Conservation (phyloP, 1,140 invertebrate species). For the Drosophila hydei region DNA sequence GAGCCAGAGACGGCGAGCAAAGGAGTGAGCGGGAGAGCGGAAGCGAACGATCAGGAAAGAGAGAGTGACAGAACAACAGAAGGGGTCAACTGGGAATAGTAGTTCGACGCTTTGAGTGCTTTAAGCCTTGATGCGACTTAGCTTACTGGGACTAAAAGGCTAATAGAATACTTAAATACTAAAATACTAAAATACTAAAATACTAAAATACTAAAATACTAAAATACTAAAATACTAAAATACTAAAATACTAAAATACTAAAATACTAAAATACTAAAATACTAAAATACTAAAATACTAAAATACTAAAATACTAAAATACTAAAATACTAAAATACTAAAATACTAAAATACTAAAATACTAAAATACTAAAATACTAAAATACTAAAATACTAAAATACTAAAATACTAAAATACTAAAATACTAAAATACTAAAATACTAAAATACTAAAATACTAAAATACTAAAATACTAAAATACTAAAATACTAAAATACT, state of each 20-base stretch:
- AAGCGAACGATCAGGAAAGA: not conserved
- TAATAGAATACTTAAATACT: too few relatives aligned
- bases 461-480: not conserved
- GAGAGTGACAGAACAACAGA: slow-evolving; percentile 1
- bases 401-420: not conserved
- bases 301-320: not conserved
- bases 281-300: too few relatives aligned
- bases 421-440: not conserved
- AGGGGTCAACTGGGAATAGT: slow-evolving; percentile 35
- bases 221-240: too few relatives aligned
- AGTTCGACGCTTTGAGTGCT: slow-evolving; percentile 16
- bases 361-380: not conserved
- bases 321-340: too few relatives aligned
- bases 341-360: too few relatives aligned
- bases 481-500: not conserved
- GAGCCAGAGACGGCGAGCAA: slow-evolving; percentile 32
- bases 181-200: too few relatives aligned
- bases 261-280: too few relatives aligned
- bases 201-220: too few relatives aligned
- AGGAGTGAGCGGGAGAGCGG: not conserved
- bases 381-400: not conserved
- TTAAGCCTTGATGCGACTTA: slow-evolving; percentile 6
- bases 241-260: too few relatives aligned
- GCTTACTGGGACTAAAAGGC: not conserved
- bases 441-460: not conserved